Conservation (phyloP, 2,113 vertebrate species). For the Stegastes partitus region DNA sequence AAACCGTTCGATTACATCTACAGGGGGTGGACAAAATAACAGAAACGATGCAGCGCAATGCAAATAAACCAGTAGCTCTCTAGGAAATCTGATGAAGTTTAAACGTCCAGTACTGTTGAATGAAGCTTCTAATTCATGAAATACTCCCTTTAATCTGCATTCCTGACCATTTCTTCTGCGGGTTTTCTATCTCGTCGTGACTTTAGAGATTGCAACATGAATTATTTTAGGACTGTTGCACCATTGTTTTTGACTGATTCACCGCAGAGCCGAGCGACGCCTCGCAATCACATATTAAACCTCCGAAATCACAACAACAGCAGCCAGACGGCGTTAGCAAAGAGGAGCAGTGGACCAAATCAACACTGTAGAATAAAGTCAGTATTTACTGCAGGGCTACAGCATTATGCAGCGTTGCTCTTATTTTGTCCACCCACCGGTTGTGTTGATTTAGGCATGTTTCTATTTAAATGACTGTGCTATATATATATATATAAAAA, state of each 20-base stretch:
- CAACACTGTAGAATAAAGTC: neutral
- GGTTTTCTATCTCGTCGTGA: neutral
- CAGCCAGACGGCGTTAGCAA: neutral
- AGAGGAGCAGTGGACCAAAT: neutral
- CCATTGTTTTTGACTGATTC: neutral
- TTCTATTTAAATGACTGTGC: conserved; percentile 44
- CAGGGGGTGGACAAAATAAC: conserved; percentile 16
- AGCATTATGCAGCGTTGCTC: conserved; percentile 3
- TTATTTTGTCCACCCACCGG: conserved; percentile 19
- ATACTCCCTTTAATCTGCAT: neutral
- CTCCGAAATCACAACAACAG: neutral
- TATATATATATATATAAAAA: conserved; percentile 12
- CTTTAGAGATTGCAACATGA: neutral
- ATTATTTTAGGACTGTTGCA: neutral
- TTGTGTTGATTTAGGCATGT: conserved; percentile 15
- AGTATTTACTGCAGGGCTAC: neutral
- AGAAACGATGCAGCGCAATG: neutral
- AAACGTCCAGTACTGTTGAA: neutral
- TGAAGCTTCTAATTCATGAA: no score
- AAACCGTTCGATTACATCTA: neutral
- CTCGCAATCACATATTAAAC: neutral
- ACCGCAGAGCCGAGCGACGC: neutral
- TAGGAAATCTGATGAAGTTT: neutral
- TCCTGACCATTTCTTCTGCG: neutral
- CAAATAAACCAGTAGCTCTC: neutral